Conservation (phyloP, 2,113 vertebrate species). For the Cavia aperea region DNA sequence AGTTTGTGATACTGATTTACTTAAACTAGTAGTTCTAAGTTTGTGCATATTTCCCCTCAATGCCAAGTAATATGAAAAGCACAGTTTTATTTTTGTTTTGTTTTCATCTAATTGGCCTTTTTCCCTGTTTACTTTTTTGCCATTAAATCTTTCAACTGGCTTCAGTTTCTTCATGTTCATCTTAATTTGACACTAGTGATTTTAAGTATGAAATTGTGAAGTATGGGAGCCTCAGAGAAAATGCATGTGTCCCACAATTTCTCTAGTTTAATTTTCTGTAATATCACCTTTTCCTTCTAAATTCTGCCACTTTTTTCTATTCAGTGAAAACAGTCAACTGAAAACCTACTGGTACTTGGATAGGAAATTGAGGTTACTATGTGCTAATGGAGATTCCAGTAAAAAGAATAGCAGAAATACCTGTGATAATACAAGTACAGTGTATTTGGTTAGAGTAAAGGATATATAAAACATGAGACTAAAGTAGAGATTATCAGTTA, state of each 20-base stretch:
- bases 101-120: neutral
- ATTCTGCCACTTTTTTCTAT: neutral
- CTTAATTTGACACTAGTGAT: slow-evolving; percentile 2
- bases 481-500: neutral
- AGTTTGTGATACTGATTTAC: neutral
- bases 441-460: neutral
- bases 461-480: neutral
- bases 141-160: neutral
- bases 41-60: neutral
- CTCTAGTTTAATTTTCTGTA: neutral
- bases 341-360: neutral
- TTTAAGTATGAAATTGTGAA: slow-evolving; percentile 22
- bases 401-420: neutral
- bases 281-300: neutral
- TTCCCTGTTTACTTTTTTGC: neutral
- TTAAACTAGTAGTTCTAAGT: slow-evolving; percentile 8
- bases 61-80: neutral
- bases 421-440: neutral
- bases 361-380: neutral
- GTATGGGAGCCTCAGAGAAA: neutral
- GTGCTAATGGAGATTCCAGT: neutral
- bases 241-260: neutral
- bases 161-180: neutral
- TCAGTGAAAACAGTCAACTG: neutral
- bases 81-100: neutral